Conservation (phyloP, 2,888 invertebrate genomes). For the Andricus quercusramuli region DNA sequence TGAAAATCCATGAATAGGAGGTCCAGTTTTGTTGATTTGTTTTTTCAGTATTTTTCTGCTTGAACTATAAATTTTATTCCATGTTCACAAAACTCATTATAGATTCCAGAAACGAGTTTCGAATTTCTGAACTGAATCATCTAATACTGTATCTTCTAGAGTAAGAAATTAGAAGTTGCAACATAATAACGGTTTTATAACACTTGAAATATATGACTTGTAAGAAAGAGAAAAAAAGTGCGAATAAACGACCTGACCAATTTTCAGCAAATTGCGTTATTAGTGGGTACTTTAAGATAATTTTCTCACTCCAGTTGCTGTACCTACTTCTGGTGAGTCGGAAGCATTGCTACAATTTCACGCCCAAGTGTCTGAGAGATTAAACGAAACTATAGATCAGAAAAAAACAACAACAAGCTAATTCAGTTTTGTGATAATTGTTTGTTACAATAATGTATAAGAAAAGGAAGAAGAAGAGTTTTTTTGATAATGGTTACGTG, state of each 20-base stretch:
- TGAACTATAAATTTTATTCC: no score
- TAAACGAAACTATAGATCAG: background rate
- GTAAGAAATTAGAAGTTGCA: background rate
- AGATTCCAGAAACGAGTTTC: background rate
- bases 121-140: background rate
- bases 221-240: background rate
- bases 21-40: no score
- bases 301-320: background rate
- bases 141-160: background rate
- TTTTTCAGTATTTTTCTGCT: no score
- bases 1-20: no score
- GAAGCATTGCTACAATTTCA: background rate
- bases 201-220: background rate
- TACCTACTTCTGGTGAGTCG: background rate
- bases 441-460: no score
- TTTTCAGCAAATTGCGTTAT: background rate
- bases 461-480: no score
- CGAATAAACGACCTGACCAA: background rate
- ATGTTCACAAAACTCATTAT: background rate
- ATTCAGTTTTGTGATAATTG: background rate
- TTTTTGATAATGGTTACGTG: no score
- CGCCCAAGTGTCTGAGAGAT: background rate
- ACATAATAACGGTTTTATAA: background rate
- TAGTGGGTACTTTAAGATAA: background rate
- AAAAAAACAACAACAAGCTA: background rate